These are phyloP conservation scores for Temnothorax longispinosus DNA, from an alignment of 1,140 invertebrate species.

Conservation along the genomic window DNA sequence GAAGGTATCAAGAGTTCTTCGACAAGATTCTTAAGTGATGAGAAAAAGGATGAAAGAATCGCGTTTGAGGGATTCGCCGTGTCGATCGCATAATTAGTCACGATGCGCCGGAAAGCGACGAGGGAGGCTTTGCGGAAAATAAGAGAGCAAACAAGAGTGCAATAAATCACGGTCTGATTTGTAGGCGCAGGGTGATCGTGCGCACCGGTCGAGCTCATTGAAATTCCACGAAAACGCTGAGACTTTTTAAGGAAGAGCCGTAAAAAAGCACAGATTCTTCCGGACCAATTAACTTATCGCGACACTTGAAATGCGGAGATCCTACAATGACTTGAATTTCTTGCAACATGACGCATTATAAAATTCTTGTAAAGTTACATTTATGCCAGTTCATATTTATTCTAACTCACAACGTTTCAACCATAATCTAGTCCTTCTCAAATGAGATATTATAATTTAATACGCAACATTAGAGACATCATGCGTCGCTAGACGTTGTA, in stretches of 20 bases:
- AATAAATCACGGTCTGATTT: conserved; percentile 67
- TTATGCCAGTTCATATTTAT: too few species aligned
- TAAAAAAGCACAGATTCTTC: conserved; percentile 7
- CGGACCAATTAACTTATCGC: conserved; percentile 44
- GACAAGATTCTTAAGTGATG: conserved; percentile 43
- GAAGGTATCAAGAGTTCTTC: conserved; percentile 34
- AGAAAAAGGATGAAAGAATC: conserved; percentile 35
- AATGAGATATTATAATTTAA: too few species aligned
- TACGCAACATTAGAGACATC: too few species aligned
- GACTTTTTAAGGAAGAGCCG: conserved; percentile 60
- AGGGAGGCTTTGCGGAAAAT: conserved; percentile 22
- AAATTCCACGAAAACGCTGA: conserved; percentile 52
- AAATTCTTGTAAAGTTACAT: not conserved
- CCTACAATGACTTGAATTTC: not conserved
- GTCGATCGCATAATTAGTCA: conserved; percentile 70
- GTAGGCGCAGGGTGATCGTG: conserved; percentile 60
- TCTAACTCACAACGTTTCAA: too few species aligned
- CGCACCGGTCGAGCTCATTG: conserved; percentile 46
- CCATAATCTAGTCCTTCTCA: too few species aligned
- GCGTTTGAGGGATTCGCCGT: conserved; percentile 59
- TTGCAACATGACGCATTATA: not conserved
- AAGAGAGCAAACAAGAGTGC: conserved; percentile 51
- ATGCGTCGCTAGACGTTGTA: too few species aligned
- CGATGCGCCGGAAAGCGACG: conserved; percentile 26
- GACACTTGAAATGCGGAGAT: not conserved